Conservation (phyloP, 2,113 vertebrate genomes). For the Notothenia rossii region DNA sequence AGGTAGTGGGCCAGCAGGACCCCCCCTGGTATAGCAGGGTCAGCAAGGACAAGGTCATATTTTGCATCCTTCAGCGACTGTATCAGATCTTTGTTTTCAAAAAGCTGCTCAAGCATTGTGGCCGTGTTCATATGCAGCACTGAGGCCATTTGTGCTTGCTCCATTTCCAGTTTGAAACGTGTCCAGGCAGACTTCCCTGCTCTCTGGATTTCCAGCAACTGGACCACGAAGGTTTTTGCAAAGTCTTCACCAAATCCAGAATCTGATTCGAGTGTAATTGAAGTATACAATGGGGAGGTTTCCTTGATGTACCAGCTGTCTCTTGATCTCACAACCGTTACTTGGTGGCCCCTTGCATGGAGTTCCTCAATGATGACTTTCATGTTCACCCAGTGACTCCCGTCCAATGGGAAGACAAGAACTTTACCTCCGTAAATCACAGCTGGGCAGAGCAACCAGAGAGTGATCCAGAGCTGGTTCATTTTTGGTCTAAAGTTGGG, state of each 20-base stretch:
- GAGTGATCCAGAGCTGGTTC: conserved; percentile 21
- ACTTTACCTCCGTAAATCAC: conserved; percentile 63
- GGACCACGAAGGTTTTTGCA: conserved; percentile 18
- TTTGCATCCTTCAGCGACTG: conserved; percentile 34
- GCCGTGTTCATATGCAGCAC: conserved; percentile 13
- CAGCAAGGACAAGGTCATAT: conserved; percentile 77
- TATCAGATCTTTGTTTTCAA: conserved; percentile 65
- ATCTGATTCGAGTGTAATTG: conserved; percentile 37
- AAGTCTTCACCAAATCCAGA: conserved; percentile 62
- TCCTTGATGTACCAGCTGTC: conserved; percentile 75
- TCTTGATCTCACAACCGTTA: conserved; percentile 54
- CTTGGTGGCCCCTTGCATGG: conserved; percentile 66
- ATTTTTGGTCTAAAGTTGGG: conserved; percentile 46
- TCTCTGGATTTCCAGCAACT: conserved; percentile 51
- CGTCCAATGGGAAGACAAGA: conserved; percentile 67
- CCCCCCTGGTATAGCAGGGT: conserved; percentile 55
- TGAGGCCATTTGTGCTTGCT: not conserved
- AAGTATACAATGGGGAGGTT: conserved; percentile 61
- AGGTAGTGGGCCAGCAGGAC: conserved; percentile 71
- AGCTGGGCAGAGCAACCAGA: conserved; percentile 32
- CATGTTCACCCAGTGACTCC: conserved; percentile 80
- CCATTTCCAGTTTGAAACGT: conserved; percentile 53
- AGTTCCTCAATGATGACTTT: conserved; percentile 69
- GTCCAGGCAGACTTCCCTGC: conserved; percentile 50
- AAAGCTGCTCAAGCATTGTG: conserved; percentile 32